These are phyloP conservation scores for Salarias fasciatus DNA, from an alignment of 2,797 vertebrate species.

Conservation along the genomic window DNA sequence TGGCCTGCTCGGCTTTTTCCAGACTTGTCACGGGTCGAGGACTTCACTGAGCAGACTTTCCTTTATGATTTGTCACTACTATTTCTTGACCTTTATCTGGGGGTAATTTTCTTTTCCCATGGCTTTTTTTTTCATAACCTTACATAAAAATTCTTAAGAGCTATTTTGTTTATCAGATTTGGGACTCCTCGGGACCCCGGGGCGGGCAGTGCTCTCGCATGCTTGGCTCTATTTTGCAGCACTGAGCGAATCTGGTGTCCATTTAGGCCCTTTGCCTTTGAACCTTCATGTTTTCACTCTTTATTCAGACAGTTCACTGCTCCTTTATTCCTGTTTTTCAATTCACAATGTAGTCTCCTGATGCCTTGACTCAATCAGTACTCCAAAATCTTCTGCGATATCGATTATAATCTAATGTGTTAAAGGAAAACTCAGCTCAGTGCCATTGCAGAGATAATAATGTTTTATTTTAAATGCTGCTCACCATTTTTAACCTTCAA, in stretches of 20 bases:
- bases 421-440: too few relatives aligned
- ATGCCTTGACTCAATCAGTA: too few relatives aligned
- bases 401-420: too few relatives aligned
- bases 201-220: conserved; percentile 6
- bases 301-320: neutral
- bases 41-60: conserved; percentile 27
- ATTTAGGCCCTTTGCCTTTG: conserved; percentile 3
- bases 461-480: too few relatives aligned
- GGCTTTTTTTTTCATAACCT: conserved; percentile 41
- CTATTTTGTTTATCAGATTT: conserved; percentile 44
- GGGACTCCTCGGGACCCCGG: conserved; percentile 20
- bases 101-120: conserved; percentile 51
- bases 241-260: neutral
- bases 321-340: too few relatives aligned
- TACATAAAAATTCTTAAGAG: conserved; percentile 27
- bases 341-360: too few relatives aligned
- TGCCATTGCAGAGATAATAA: too few relatives aligned
- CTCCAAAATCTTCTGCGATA: too few relatives aligned
- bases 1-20: conserved; percentile 36
- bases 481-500: too few relatives aligned
- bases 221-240: conserved; percentile 4
- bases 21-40: conserved; percentile 46
- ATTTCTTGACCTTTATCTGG: conserved; percentile 24
- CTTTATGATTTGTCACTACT: conserved; percentile 16
- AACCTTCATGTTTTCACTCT: neutral